A percentile compares a stretch with the other conserved stretches of the same genome.
Conservation (phyloP, 2,113 vertebrate genomes). For the Bos taurus region ARS-UCD2.0 NC_037332.1:100945001-100945500, state of each 20-base stretch:
- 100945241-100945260: neutral
- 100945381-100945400: neutral
- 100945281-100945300: neutral
- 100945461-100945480: neutral
- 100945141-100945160: neutral
- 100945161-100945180: neutral
- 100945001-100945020: too few species aligned
- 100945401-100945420: neutral
- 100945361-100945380: neutral
- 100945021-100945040: too few species aligned
- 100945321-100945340: neutral
- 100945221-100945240: neutral
- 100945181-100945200: neutral
- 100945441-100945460: neutral
- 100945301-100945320: neutral
- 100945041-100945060: too few species aligned
- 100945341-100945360: neutral
- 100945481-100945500: neutral
- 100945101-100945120: neutral
- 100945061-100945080: neutral
- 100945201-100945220: neutral
- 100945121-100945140: neutral
- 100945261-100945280: neutral
- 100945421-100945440: neutral
- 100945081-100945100: neutral